Conservation (phyloP, 1,140 invertebrate species). For the Aphidius gifuensis region DNA sequence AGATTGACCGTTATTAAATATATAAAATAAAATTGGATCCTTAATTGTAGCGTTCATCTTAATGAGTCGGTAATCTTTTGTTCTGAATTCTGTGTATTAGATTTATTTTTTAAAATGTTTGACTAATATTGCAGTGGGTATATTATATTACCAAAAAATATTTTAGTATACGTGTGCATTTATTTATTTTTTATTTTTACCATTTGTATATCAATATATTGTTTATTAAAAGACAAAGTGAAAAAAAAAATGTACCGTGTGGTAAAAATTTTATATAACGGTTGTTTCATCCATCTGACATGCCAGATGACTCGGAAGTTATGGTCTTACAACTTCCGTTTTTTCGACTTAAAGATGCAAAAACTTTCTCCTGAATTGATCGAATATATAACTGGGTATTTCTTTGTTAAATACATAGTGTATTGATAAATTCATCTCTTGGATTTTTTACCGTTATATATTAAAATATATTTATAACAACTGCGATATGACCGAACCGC, state of each 20-base stretch:
- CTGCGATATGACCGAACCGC: no score
- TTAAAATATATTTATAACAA: no score
- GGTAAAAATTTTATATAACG: conserved; percentile 34
- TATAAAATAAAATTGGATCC: conserved; percentile 47
- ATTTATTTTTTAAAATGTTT: no score
- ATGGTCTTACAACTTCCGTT: conserved; percentile 20
- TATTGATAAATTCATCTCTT: no score
- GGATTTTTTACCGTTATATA: no score
- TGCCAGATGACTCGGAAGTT: conserved; percentile 27
- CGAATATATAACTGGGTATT: background rate
- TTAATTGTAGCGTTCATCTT: conserved; percentile 49
- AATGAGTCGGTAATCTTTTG: conserved; percentile 43
- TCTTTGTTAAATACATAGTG: no score
- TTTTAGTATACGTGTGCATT: conserved; percentile 20
- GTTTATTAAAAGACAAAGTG: no score
- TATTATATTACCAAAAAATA: conserved; percentile 29
- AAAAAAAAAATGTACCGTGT: background rate
- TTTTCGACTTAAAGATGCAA: conserved; percentile 11
- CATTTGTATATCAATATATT: background rate
- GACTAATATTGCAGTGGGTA: conserved; percentile 13
- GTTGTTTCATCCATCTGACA: conserved; percentile 32
- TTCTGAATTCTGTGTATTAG: conserved; percentile 26
- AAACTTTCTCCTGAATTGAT: conserved; percentile 22
- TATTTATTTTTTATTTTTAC: conserved; percentile 7
- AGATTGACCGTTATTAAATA: conserved; percentile 48